Percentiles rank a stretch among this genome's conserved stretches.
Conservation (phyloP, 2,888 invertebrate species). For the Mantis religiosa region DNA sequence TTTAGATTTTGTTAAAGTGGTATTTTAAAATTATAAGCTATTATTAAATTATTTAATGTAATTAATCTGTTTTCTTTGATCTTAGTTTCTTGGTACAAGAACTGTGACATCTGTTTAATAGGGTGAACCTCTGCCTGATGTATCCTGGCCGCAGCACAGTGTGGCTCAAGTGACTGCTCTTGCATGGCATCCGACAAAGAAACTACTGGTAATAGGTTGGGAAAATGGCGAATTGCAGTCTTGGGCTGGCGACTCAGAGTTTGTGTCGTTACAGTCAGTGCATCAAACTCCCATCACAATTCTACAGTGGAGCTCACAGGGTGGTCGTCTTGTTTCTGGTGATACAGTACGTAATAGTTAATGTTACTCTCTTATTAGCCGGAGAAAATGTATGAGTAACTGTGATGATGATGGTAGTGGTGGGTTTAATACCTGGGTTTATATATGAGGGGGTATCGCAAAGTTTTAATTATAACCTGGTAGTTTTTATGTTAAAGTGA, state of each 20-base stretch:
- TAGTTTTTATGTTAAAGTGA: too few relatives aligned
- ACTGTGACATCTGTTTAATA: not conserved
- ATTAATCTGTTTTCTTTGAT: too few relatives aligned
- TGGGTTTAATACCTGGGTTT: too few relatives aligned
- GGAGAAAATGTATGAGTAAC: too few relatives aligned
- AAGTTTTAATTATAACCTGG: too few relatives aligned
- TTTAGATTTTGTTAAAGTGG: too few relatives aligned
- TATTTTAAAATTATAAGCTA: too few relatives aligned
- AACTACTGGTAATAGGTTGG: conserved; percentile 82
- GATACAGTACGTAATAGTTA: conserved; percentile 65
- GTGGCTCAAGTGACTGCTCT: conserved; percentile 77
- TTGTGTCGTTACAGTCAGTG: conserved; percentile 57
- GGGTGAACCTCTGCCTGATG: conserved; percentile 71
- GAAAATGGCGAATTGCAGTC: conserved; percentile 86
- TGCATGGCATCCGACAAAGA: conserved; percentile 85
- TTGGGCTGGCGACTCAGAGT: conserved; percentile 67
- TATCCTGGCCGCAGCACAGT: conserved; percentile 69
- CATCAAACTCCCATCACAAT: conserved; percentile 53
- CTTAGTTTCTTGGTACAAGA: too few relatives aligned
- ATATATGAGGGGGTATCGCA: too few relatives aligned
- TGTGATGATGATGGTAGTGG: too few relatives aligned
- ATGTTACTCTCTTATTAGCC: too few relatives aligned
- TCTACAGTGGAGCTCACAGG: conserved; percentile 68
- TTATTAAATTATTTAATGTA: too few relatives aligned
- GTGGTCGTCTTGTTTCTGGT: conserved; percentile 79